phyloP scores from a whole-genome alignment of 1,140 invertebrate genomes.

The Cryptotermes secundus region DNA sequence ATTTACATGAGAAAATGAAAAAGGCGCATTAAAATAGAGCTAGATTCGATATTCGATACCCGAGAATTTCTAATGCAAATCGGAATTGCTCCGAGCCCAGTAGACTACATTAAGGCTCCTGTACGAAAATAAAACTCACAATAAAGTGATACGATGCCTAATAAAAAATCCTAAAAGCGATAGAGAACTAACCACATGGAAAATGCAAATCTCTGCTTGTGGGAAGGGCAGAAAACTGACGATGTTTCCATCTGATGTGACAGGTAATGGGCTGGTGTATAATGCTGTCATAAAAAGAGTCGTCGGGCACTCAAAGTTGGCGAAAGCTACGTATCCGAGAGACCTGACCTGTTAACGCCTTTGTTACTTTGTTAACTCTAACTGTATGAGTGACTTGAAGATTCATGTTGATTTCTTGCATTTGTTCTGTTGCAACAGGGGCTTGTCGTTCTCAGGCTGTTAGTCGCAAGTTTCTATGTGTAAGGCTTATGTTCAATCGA shows the following conservation, averaged over 20 bases:
- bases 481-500: too few species aligned
- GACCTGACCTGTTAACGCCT: neutral
- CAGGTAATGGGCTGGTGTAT: neutral
- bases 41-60: neutral
- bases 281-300: neutral
- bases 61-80: neutral
- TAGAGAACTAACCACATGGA: neutral
- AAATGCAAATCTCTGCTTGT: neutral
- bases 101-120: neutral
- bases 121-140: neutral
- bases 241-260: neutral
- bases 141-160: neutral
- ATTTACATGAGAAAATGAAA: neutral
- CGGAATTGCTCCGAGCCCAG: neutral
- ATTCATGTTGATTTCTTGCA: too few species aligned
- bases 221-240: neutral
- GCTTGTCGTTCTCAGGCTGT: too few species aligned
- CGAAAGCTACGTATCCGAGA: neutral
- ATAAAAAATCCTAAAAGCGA: neutral
- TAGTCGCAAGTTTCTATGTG: too few species aligned
- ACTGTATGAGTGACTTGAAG: too few species aligned
- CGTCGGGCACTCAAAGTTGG: neutral
- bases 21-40: neutral
- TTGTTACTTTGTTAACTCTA: neutral
- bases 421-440: too few species aligned